Base-by-base conservation (phyloP, 1,140 invertebrate genomes). In the Meteorus sp. region DNA sequence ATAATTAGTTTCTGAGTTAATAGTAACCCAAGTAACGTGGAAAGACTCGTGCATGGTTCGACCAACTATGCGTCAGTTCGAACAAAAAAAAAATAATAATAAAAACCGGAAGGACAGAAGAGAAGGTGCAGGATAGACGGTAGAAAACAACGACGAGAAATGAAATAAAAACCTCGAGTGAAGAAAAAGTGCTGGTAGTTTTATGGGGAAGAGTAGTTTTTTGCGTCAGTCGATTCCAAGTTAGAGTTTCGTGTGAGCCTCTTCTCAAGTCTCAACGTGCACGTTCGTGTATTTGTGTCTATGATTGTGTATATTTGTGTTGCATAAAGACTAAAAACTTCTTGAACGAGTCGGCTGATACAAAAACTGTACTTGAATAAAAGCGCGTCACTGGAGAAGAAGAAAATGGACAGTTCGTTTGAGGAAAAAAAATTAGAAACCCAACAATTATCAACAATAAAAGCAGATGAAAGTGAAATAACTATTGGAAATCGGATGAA, bases 1-100 rank as follows among this genome's bases (percentile, higher is more conserved):
- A 68, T 77, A 77, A 78, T 77, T 77, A 78, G 74, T 73, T 75
- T 70, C 63, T 57, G 68, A 74, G 67, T 71, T 75, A 72, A 73
- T n/a, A 76, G 65, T 73, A 65, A 68, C 62, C 60, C 60, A 59
- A 44, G 48, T n/a, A 29, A 44, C 33, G 35, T 54, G 59, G 39
- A 61, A 57, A 57, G 33, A 47, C 13, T 29, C 47, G 53, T 54
- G 54, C 29, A 27, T 37, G 50, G 56, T 19, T 33, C 55, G 56
- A 50, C 41, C 53, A 58, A 54, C 51, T 53, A 11, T 35, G 35
- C 56, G n/a, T n/a, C n/a, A n/a, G n/a, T n/a, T n/a, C n/a, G n/a
- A n/a, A n/a, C n/a, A n/a, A n/a, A n/a, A n/a, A n/a, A n/a, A n/a
- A n/a, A n/a, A n/a, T n/a, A n/a, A n/a, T n/a, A n/a, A n/a, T n/a